phyloP scores from a whole-genome alignment of 2,888 invertebrate species.

The Lamproptera curius region DNA sequence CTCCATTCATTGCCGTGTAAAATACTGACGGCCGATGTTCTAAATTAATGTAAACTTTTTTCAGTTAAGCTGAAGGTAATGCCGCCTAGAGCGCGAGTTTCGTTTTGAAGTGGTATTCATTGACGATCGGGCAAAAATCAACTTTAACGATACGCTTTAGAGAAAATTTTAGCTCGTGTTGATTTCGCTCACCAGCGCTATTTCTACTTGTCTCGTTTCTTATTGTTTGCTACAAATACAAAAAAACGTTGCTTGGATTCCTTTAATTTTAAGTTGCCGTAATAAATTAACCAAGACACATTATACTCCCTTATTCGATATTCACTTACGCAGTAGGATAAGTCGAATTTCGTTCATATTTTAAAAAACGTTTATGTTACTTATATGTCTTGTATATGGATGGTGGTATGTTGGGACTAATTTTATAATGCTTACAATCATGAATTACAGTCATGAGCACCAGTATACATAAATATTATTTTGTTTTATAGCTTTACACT shows the following conservation, averaged over 20 bases:
- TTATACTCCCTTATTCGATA: slow-evolving; percentile 36
- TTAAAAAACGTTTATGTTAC: too few species aligned
- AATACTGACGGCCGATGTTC: slow-evolving; percentile 53
- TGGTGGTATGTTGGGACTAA: too few species aligned
- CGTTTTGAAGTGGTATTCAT: slow-evolving; percentile 24
- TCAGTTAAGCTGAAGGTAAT: slow-evolving; percentile 53
- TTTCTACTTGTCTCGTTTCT: slow-evolving; percentile 56
- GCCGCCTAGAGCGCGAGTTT: slow-evolving; percentile 58
- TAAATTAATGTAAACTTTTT: slow-evolving; percentile 69
- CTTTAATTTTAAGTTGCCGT: slow-evolving; percentile 49
- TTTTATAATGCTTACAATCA: too few species aligned
- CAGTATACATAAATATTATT: too few species aligned
- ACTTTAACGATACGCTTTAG: slow-evolving; percentile 18
- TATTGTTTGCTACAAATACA: slow-evolving; percentile 51
- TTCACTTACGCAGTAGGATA: slow-evolving; percentile 45
- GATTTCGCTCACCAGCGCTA: slow-evolving; percentile 42
- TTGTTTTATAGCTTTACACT: too few species aligned
- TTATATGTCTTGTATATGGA: too few species aligned
- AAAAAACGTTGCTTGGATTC: slow-evolving; percentile 45
- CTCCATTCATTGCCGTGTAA: slow-evolving; percentile 55
- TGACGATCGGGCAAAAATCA: background rate
- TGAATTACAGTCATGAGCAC: too few species aligned
- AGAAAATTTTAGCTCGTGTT: slow-evolving; percentile 25
- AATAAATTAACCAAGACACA: slow-evolving; percentile 59
- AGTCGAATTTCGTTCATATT: slow-evolving; percentile 40